phyloP scores from a whole-genome alignment of 1,140 invertebrate species.

The Drosophila sucinea region DNA sequence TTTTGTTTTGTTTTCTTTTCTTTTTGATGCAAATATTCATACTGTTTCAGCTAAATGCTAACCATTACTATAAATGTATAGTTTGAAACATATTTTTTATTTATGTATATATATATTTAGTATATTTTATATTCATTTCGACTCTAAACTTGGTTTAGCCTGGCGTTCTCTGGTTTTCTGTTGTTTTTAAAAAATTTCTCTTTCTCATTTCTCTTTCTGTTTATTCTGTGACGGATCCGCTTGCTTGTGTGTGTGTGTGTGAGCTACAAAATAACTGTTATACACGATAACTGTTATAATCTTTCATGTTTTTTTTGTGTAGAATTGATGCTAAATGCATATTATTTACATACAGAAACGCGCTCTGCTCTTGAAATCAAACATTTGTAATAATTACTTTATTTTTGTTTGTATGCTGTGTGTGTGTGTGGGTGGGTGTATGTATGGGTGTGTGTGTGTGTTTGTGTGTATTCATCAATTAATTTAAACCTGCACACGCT shows the following conservation, averaged over 20 bases:
- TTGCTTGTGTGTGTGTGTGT: slow-evolving; percentile 42
- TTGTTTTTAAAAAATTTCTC: slow-evolving; percentile 44
- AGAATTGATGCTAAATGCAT: slow-evolving; percentile 52
- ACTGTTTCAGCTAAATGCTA: slow-evolving; percentile 76
- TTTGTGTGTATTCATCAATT: background rate
- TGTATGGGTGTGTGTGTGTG: background rate
- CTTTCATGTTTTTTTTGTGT: slow-evolving; percentile 9
- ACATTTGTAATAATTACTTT: slow-evolving; percentile 35
- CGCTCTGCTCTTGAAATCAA: slow-evolving; percentile 19
- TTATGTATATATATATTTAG: slow-evolving; percentile 17
- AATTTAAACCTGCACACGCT: slow-evolving; percentile 30
- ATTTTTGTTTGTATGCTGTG: slow-evolving; percentile 14
- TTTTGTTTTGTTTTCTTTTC: background rate
- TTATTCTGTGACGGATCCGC: slow-evolving; percentile 68
- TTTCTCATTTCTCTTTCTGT: background rate
- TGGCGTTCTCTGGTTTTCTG: slow-evolving; percentile 5
- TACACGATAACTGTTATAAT: slow-evolving; percentile 34
- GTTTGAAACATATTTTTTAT: slow-evolving; percentile 40
- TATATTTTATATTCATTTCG: slow-evolving; percentile 19
- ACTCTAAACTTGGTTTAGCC: slow-evolving; percentile 46
- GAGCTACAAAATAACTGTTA: slow-evolving; percentile 6
- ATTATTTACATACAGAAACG: slow-evolving; percentile 59
- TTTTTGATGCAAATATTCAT: slow-evolving; percentile 50
- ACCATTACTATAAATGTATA: slow-evolving; percentile 48
- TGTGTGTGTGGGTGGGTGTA: no score